Percentiles rank a stretch among this genome's conserved stretches.
Evolutionary conservation across 2,113 vertebrate genomes (phyloP).

Genomic region (Phalacrocorax aristotelis): DNA sequence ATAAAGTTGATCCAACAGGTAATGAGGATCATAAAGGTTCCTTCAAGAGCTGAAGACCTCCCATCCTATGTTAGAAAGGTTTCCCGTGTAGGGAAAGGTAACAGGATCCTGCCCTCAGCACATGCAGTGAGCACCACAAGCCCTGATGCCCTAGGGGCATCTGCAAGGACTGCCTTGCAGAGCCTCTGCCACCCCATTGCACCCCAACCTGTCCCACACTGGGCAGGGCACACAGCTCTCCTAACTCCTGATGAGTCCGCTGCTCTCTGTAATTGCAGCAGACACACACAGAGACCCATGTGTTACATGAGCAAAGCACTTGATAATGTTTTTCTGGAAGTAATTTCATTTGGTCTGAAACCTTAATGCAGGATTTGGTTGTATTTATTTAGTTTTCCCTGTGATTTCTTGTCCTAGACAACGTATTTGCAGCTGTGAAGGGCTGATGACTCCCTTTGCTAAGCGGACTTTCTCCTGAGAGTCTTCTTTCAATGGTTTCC

Average conservation of each 20-base stretch:
- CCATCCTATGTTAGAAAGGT: background rate
- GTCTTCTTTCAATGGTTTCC: background rate
- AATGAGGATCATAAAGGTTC: background rate
- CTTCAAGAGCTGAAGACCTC: background rate
- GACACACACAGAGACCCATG: background rate
- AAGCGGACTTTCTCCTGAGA: slow-evolving; percentile 19
- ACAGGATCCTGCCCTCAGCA: background rate
- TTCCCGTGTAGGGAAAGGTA: background rate
- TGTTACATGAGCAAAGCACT: background rate
- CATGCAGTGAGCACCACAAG: too few relatives aligned
- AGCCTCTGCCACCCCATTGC: background rate
- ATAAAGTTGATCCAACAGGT: background rate
- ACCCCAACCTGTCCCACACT: background rate
- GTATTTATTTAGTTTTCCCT: slow-evolving; percentile 25
- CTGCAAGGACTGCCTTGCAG: background rate
- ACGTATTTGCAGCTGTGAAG: slow-evolving; percentile 35
- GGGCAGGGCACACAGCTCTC: background rate
- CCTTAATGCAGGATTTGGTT: background rate
- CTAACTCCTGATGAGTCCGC: background rate
- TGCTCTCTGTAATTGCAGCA: background rate
- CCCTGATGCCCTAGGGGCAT: background rate
- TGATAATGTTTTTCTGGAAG: slow-evolving; percentile 35
- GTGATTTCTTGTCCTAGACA: slow-evolving; percentile 38
- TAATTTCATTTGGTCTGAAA: slow-evolving; percentile 41
- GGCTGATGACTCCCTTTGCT: slow-evolving; percentile 35